Percentiles rank a stretch among this genome's conserved stretches.
These are phyloP conservation scores for Macrostomum lignano DNA, from an alignment of 1,140 invertebrate species.

Conservation along the genomic window DNA sequence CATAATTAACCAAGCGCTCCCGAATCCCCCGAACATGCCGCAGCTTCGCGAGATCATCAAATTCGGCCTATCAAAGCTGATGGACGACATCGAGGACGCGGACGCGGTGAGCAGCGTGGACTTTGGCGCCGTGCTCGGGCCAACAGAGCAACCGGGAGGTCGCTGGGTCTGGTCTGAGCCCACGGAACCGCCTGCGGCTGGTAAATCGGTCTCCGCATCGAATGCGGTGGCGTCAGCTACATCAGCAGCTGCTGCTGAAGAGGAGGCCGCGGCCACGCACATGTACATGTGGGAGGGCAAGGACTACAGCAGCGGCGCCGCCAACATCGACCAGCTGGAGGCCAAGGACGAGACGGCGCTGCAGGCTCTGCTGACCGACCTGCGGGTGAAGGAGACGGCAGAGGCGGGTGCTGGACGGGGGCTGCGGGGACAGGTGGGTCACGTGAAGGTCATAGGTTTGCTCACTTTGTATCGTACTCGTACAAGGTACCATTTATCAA, in stretches of 20 bases:
- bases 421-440: too few relatives aligned
- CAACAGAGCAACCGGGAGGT: constrained; percentile 7
- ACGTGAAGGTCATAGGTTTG: too few relatives aligned
- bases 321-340: too few relatives aligned
- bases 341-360: too few relatives aligned
- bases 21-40: too few relatives aligned
- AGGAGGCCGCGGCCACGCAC: constrained; percentile 10
- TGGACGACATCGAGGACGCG: constrained; percentile 11
- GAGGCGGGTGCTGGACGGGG: too few relatives aligned
- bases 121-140: constrained; percentile 15
- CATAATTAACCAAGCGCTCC: too few relatives aligned
- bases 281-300: constrained; percentile 26
- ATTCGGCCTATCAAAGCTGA: constrained; percentile 20
- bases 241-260: constrained; percentile 4
- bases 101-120: constrained; percentile 10
- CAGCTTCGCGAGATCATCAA: constrained; percentile 24
- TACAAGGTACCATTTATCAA: too few relatives aligned
- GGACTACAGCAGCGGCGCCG: too few relatives aligned
- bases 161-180: constrained; percentile 8
- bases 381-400: too few relatives aligned
- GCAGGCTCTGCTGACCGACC: too few relatives aligned
- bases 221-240: constrained; percentile 2
- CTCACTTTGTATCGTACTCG: too few relatives aligned
- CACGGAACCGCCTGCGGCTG: constrained; percentile 7
- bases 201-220: constrained; percentile 6